These are phyloP conservation scores for Zosterops japonicus DNA, from an alignment of 2,113 vertebrate genomes.

Conservation along the genomic window DNA sequence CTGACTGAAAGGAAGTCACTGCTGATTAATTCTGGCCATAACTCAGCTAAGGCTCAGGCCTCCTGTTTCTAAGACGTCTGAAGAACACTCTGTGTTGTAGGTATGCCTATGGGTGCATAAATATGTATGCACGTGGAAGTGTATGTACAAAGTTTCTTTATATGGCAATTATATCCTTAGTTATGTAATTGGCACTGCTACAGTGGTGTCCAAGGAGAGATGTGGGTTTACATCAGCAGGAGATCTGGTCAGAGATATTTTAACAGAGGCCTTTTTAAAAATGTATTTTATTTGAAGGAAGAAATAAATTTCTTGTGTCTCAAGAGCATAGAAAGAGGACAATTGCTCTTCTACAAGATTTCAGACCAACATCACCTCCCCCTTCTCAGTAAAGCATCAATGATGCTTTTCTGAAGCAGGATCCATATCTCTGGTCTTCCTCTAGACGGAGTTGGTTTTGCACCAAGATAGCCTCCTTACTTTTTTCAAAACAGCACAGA, in stretches of 20 bases:
- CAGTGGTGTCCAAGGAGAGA: not conserved
- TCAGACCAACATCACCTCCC: not conserved
- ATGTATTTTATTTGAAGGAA: not conserved
- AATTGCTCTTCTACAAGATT: not conserved
- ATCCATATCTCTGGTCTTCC: not conserved
- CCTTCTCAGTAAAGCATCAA: not conserved
- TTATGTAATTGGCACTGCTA: not conserved
- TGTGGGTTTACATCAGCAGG: not conserved
- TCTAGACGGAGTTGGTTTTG: not conserved
- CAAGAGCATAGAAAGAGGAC: not conserved
- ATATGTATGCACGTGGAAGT: not conserved
- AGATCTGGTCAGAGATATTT: not conserved
- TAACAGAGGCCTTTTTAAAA: not conserved
- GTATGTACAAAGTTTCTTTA: not conserved
- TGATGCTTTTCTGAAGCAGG: not conserved
- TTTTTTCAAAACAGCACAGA: not conserved
- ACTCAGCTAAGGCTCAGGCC: not conserved
- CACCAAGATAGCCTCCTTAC: not conserved
- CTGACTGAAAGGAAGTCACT: not conserved
- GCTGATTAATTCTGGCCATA: not conserved
- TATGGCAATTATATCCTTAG: not conserved
- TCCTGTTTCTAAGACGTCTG: not conserved
- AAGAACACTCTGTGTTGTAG: not conserved
- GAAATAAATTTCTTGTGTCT: not conserved
- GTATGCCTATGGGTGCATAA: not conserved